Base-by-base conservation (phyloP, 2,888 invertebrate genomes). In the Odiellus spinosus region DNA sequence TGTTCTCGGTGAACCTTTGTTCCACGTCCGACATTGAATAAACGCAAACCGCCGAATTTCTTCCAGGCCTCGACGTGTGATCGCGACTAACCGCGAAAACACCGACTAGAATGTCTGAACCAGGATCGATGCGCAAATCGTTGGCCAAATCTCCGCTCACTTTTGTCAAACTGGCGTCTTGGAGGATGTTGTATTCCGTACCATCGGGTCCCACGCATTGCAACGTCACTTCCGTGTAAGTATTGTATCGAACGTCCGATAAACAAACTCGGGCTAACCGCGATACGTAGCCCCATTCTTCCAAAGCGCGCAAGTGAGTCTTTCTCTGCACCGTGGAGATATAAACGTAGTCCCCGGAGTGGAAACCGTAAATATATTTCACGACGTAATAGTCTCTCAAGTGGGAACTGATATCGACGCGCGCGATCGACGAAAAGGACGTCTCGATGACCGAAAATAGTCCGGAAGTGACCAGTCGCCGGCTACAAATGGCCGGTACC, bases 281-380 rank as follows among this genome's bases (percentile, higher is more conserved):
- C 5, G 90, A 82, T 45, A 87, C 82, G 69, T 85, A 91, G 4
- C 88, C 88, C 51, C 79, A 75, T 64, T 90, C 85, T 63, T 93
- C 88, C 61, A 84, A 82, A 40, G 82, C 83, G 47, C 82, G 81
- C 50, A 88, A 71, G 62, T 86, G 84, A 8, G 87, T 87, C 66
- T 85, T 82, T 66, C 88, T 88, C 66, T 96, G 96, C 40, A 95
- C 86, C 50, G 93, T 77, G 48, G 91, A 79, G 70, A 95, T 93
- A 66, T 96, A 96, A 32, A 93, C 90, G 71, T 86, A 95, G 59
- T 86, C 85, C 62, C 83, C 85, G 44, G 88, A 83, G 67, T 88
- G 86, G 67, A 96, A 96, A 47, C 95, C 95, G 68, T 88, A 90
- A 45, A 95, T 78, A 69, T 96, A 96, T 42, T 87, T 82, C 56